Evolutionary conservation across 2,888 invertebrate genomes (phyloP), one percentile per base, ranked within the genome.

Genomic region (Agonum fuliginosum): DNA sequence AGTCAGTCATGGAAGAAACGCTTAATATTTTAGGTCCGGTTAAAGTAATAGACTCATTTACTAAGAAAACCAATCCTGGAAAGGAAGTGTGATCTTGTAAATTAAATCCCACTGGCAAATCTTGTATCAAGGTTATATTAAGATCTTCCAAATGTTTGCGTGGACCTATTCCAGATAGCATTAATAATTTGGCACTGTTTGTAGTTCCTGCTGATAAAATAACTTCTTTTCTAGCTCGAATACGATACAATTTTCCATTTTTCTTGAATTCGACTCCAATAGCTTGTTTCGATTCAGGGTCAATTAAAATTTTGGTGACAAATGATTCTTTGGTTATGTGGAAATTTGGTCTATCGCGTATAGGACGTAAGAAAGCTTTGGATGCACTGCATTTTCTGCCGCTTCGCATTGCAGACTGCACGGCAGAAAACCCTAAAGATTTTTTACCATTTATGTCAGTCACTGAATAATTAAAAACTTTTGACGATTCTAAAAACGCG

Each of bases 161-260:
- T 0, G 94, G 94, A 0, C 95, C 95, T 24, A 96, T 88, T 8
- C 97, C 97, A 0, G 96, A 96, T 10, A 96, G 85, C 94, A 96
- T 93, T 54, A 97, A 86, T 2, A 97, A 85, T 84, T 97, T 96
- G 0, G 97, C 95, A 1, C 95, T 94, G 80, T 94, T 95, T 24
- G 97, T 91, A 0, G 94, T 88, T 1, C 97, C 97, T 0, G 95
- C 95, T 4, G 93, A 91, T 24, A 96, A 86, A 71, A 97, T 90
- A 0, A 97, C 90, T 86, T 95, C 96, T 80, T 92, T 94, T 10
- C 88, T 89, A 1, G 94, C 94, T 2, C 86, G 84, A 0, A 89
- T 88, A 1, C 84, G 81, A 78, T 86, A 90, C 81, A 88, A 89
- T 82, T 83, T 86, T 22, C 89, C 89, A 79, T 90, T 88, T 84